A percentile compares a stretch with the other conserved stretches of the same genome.
These are phyloP conservation scores for Zenarchopterus dispar DNA, from an alignment of 2,797 vertebrate species.

Conservation along the genomic window DNA sequence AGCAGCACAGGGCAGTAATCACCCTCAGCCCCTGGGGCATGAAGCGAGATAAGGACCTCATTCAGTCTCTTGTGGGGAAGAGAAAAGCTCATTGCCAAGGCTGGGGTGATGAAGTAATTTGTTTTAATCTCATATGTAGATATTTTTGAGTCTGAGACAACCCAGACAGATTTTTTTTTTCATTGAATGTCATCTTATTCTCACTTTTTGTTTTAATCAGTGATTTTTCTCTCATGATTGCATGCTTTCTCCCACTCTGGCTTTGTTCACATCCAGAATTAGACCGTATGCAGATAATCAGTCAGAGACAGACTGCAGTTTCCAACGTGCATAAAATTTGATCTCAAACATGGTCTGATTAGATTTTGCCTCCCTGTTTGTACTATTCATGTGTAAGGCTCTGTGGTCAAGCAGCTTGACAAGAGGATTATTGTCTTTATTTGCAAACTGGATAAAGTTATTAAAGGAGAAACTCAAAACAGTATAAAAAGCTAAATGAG, in stretches of 20 bases:
- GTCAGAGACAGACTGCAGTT: slow-evolving; percentile 11
- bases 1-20: slow-evolving; percentile 24
- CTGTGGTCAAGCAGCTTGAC: slow-evolving; percentile 1
- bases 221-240: neutral
- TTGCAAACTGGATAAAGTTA: slow-evolving; percentile 24
- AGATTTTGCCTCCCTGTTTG: slow-evolving; percentile 5
- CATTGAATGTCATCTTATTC: slow-evolving; percentile 18
- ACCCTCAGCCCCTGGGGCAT: slow-evolving; percentile 8
- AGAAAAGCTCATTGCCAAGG: slow-evolving; percentile 18
- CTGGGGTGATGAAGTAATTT: slow-evolving; percentile 45
- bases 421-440: slow-evolving; percentile 25
- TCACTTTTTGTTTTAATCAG: slow-evolving; percentile 23
- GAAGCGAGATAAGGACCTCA: slow-evolving; percentile 43
- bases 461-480: slow-evolving; percentile 14
- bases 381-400: slow-evolving; percentile 23
- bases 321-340: slow-evolving; percentile 8
- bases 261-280: neutral
- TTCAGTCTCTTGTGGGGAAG: slow-evolving; percentile 29
- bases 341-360: slow-evolving; percentile 10
- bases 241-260: neutral
- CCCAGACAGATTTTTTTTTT: slow-evolving; percentile 15
- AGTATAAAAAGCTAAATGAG: neutral
- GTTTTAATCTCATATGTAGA: slow-evolving; percentile 28
- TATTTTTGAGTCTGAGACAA: slow-evolving; percentile 17
- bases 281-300: slow-evolving; percentile 18